phyloP scores from a whole-genome alignment of 2,113 vertebrate genomes.

The Hemiscyllium ocellatum region DNA sequence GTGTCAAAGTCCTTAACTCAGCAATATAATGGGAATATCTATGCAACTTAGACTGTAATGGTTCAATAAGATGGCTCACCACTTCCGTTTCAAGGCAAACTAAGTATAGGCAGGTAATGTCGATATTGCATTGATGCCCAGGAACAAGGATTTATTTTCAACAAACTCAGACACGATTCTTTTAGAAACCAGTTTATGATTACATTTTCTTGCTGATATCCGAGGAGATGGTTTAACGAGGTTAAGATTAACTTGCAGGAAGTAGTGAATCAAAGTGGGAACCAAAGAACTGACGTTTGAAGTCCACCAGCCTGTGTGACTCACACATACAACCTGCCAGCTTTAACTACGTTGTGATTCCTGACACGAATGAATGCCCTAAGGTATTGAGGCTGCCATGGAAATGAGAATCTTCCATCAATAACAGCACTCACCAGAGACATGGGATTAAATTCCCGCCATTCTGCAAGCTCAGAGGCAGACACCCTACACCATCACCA shows the following conservation, averaged over 20 bases:
- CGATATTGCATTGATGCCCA: not conserved
- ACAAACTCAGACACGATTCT: not conserved
- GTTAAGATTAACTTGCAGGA: not conserved
- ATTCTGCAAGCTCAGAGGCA: not conserved
- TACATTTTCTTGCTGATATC: not conserved
- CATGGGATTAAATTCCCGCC: not conserved
- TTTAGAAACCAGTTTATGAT: not conserved
- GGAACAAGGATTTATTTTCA: not conserved
- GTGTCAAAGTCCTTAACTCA: not conserved
- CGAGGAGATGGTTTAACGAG: not conserved
- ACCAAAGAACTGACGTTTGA: not conserved
- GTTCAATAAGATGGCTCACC: not conserved
- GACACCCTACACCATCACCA: not conserved
- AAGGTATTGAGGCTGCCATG: too few species aligned
- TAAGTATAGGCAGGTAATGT: not conserved
- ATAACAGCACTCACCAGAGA: not conserved
- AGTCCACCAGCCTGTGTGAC: too few species aligned
- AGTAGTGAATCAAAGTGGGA: not conserved
- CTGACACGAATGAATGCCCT: too few species aligned
- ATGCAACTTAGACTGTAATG: not conserved
- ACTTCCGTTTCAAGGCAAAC: not conserved
- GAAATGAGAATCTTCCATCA: not conserved
- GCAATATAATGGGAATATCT: not conserved
- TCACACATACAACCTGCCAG: too few species aligned
- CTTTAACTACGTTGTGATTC: too few species aligned